Conservation (phyloP, 2,113 vertebrate genomes). For the Dunckerocampus dactyliophorus region DNA sequence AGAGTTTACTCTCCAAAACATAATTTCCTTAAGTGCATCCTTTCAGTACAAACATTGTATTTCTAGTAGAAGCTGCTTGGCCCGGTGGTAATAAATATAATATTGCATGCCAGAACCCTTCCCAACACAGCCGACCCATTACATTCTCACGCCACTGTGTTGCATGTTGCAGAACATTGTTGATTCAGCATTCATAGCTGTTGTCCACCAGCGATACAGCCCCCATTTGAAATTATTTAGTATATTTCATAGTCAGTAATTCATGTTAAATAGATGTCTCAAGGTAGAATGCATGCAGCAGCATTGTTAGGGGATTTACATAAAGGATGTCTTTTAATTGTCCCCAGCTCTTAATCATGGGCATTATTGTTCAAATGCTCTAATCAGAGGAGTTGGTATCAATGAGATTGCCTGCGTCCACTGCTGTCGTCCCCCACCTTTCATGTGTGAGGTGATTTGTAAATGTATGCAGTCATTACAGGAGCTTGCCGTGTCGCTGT, state of each 20-base stretch:
- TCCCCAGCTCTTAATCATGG: constrained; percentile 23
- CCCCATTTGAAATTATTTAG: constrained; percentile 2
- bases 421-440: constrained; percentile 43
- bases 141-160: constrained; percentile 13
- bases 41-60: not conserved
- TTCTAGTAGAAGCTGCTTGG: constrained; percentile 2
- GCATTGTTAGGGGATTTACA: constrained; percentile 2
- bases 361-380: constrained; percentile 33
- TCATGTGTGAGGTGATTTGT: constrained; percentile 64
- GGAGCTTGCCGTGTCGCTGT: constrained; percentile 66
- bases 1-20: constrained; percentile 5
- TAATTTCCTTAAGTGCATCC: not conserved
- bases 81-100: constrained; percentile 27
- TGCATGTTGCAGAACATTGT: not conserved
- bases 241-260: not conserved
- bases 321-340: not conserved
- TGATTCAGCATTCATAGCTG: constrained; percentile 7
- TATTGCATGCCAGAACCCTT: constrained; percentile 33
- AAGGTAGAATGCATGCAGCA: constrained; percentile 5
- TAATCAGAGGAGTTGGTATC: constrained; percentile 41
- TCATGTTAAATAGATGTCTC: not conserved
- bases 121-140: constrained; percentile 26
- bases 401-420: constrained; percentile 15
- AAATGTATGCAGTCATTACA: constrained; percentile 65
- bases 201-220: constrained; percentile 10